Conservation (phyloP, 2,113 vertebrate genomes). For the Alaudala cheleensis region DNA sequence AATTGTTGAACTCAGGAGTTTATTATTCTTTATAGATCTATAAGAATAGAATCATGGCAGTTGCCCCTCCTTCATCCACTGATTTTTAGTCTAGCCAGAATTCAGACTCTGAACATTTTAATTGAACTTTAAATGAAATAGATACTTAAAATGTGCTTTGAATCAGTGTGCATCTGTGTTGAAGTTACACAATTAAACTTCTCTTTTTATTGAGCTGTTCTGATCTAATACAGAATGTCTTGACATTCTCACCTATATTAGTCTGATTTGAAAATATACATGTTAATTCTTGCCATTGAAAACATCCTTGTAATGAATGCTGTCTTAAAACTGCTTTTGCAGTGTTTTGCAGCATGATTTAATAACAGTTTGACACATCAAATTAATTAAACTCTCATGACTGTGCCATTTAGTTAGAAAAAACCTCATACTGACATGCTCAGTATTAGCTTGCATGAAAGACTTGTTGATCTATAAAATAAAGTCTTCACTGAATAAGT, state of each 20-base stretch:
- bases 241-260: neutral
- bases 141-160: neutral
- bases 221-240: neutral
- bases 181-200: neutral
- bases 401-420: neutral
- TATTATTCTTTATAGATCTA: neutral
- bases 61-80: neutral
- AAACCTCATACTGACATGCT: neutral
- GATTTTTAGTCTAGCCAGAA: neutral
- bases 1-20: neutral
- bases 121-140: neutral
- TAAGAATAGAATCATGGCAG: neutral
- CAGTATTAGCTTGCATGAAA: neutral
- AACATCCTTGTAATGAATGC: neutral
- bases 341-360: neutral
- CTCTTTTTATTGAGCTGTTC: neutral
- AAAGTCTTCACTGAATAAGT: neutral
- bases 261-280: neutral
- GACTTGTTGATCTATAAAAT: neutral
- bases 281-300: neutral
- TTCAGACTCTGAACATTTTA: neutral
- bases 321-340: neutral
- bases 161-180: neutral
- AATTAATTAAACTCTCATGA: neutral
- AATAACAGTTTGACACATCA: neutral